Evolutionary conservation across 2,113 vertebrate species (phyloP), one percentile per base, ranked within the genome.

Genomic region (Calonectris borealis): DNA sequence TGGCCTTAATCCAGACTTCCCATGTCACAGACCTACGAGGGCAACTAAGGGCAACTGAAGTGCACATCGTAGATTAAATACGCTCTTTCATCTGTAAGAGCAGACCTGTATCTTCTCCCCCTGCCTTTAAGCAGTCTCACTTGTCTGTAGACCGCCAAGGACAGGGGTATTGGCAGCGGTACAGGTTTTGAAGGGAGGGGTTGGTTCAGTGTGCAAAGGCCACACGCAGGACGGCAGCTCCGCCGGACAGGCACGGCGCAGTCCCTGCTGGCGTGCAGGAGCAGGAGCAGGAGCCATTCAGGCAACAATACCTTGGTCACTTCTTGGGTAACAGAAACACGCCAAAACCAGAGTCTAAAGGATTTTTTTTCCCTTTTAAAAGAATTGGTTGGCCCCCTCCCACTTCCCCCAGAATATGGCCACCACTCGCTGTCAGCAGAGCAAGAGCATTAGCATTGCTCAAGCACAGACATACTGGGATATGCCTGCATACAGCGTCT

Each of bases 81-180:
- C 0, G 1, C 54, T 44, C 36, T 36, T 60, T 42, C 38, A 42
- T 2, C 40, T 13, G 0, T 1, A 18, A 29, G 24, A 44, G 36
- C 49, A 69, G 80, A 36, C 5, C 17, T 90, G 29, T 10, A 19
- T 16, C 32, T 79, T 64, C 36, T 68, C 10, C 38, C 54, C 8
- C 17, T 4, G 22, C 34, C 29, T 72, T 44, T 12, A 29, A 65
- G 64, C 21, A n/a, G 34, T 31, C 88, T 44, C 52, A 29, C 11
- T 4, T 46, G 65, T 29, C 31, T 32, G 66, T 26, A 49, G 57
- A 11, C 8, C 11, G 57, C 8, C 5, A 21, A 27, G 11, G 66
- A 26, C 64, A 81, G 64, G 68, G n/a, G 16, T 34, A 31, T 3
- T 16, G 68, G 29, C 27, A 49, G 76, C 3, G 24, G 48, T 3